Percentiles rank a stretch among this genome's conserved stretches.
These are phyloP conservation scores for Microtus richardsoni DNA, from an alignment of 2,113 vertebrate species.

Conservation along the genomic window DNA sequence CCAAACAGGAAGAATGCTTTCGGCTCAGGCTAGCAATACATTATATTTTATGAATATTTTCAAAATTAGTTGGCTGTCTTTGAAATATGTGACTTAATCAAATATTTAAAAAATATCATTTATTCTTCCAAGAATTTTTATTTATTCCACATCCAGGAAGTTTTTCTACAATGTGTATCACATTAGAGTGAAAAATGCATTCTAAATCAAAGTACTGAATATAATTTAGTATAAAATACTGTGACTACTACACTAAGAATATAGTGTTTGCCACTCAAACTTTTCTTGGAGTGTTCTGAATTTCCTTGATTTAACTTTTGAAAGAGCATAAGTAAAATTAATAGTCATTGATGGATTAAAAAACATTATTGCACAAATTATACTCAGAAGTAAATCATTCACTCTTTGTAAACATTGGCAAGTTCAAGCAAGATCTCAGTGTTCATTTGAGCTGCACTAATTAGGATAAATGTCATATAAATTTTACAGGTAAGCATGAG, in stretches of 20 bases:
- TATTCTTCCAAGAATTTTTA: neutral
- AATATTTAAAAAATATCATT: slow-evolving; percentile 20
- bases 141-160: neutral
- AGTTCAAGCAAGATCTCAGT: neutral
- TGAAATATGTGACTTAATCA: neutral
- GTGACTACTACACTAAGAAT: neutral
- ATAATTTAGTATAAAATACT: neutral
- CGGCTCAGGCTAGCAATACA: neutral
- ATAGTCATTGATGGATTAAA: neutral
- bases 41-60: slow-evolving; percentile 40
- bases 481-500: neutral
- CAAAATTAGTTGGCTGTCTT: neutral
- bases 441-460: neutral
- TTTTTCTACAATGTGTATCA: neutral
- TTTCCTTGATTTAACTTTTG: neutral
- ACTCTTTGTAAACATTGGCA: neutral
- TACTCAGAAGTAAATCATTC: neutral
- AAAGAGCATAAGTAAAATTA: slow-evolving; percentile 8
- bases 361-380: neutral
- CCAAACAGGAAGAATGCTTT: neutral
- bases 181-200: neutral
- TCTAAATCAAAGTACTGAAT: neutral
- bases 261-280: neutral
- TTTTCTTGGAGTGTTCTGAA: neutral
- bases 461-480: neutral